Percentiles rank a stretch among this genome's conserved stretches.
Conservation (phyloP, 2,888 invertebrate genomes). For the Tridacna crocea region DNA sequence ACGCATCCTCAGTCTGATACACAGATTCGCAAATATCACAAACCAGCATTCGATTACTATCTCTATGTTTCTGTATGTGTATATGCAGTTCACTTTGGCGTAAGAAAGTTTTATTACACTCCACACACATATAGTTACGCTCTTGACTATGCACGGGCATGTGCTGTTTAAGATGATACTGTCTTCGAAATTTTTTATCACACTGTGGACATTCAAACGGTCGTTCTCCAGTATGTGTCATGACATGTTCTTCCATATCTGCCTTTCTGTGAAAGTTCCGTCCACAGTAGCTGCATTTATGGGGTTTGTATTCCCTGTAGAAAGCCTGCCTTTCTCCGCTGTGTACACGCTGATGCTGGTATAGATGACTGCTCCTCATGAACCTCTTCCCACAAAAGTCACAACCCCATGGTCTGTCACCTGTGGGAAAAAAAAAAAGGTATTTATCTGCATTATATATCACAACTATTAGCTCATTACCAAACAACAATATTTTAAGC, state of each 20-base stretch:
- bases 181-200: slow-evolving; percentile 25
- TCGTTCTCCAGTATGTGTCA: slow-evolving; percentile 26
- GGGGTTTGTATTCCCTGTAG: slow-evolving; percentile 23
- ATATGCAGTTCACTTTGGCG: slow-evolving; percentile 28
- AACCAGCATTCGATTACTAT: slow-evolving; percentile 17
- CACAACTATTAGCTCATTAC: no score
- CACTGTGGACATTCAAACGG: slow-evolving; percentile 10
- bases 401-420: slow-evolving; percentile 30
- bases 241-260: slow-evolving; percentile 33
- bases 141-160: slow-evolving; percentile 25
- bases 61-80: slow-evolving; percentile 25
- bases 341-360: slow-evolving; percentile 32
- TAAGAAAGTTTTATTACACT: slow-evolving; percentile 29
- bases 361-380: slow-evolving; percentile 27
- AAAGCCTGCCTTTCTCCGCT: slow-evolving; percentile 32
- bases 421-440: neutral
- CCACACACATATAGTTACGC: slow-evolving; percentile 24
- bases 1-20: slow-evolving; percentile 24
- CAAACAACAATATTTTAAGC: no score
- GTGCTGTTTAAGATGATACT: slow-evolving; percentile 30
- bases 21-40: slow-evolving; percentile 28
- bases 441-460: no score
- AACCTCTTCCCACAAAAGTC: slow-evolving; percentile 29
- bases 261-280: slow-evolving; percentile 30
- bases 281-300: slow-evolving; percentile 22